Percentiles rank a stretch among this genome's conserved stretches.
phyloP scores from a whole-genome alignment of 2,888 invertebrate genomes.

The Mythimna vitellina region DNA sequence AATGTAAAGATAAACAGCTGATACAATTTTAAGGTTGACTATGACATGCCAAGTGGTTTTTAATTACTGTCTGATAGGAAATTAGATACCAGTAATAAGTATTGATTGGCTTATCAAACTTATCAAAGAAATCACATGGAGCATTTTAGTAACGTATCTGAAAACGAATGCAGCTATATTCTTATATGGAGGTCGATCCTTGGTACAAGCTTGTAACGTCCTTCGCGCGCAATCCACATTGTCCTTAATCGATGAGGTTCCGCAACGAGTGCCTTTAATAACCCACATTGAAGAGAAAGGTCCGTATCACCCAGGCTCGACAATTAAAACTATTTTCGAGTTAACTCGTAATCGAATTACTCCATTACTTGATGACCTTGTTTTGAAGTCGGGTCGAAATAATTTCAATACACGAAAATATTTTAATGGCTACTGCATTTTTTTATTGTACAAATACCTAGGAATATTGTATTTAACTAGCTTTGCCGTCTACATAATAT shows the following conservation, averaged over 20 bases:
- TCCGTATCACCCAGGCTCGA: conserved; percentile 32
- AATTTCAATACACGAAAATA: conserved; percentile 52
- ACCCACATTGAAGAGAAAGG: conserved; percentile 61
- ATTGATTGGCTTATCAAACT: conserved; percentile 32
- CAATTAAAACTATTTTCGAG: conserved; percentile 58
- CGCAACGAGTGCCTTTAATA: conserved; percentile 54
- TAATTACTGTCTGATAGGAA: conserved; percentile 12
- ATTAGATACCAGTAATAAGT: conserved; percentile 27
- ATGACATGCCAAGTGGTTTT: conserved; percentile 9
- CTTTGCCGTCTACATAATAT: neutral
- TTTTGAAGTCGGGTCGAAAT: conserved; percentile 34
- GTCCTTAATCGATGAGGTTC: conserved; percentile 62
- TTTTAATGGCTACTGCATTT: conserved; percentile 43
- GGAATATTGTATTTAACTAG: neutral
- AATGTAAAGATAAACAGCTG: conserved; percentile 33
- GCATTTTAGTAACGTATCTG: conserved; percentile 18
- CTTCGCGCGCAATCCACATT: conserved; percentile 70
- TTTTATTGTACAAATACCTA: conserved; percentile 34
- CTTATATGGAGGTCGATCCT: conserved; percentile 63
- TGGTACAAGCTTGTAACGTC: conserved; percentile 64
- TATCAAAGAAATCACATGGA: conserved; percentile 32
- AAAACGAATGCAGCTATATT: conserved; percentile 8
- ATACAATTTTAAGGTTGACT: conserved; percentile 9
- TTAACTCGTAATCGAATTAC: conserved; percentile 50
- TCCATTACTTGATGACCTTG: conserved; percentile 57